phyloP scores from a whole-genome alignment of 2,797 vertebrate species.

The Australoheros facetus region DNA sequence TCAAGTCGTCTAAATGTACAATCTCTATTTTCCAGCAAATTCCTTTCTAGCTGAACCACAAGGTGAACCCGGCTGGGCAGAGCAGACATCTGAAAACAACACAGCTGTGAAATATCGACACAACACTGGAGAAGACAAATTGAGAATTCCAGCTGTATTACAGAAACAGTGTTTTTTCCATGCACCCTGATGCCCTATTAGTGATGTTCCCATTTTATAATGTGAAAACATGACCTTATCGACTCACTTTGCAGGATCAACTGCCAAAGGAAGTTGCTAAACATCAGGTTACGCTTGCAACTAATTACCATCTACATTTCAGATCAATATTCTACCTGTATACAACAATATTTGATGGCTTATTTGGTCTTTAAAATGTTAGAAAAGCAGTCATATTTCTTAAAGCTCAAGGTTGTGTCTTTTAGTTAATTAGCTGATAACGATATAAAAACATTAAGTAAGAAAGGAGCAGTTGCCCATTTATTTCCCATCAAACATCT shows the following conservation, averaged over 20 bases:
- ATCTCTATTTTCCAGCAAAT: constrained; percentile 39
- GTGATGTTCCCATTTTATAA: neutral
- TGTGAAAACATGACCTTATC: neutral
- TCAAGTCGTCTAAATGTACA: constrained; percentile 21
- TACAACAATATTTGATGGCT: neutral
- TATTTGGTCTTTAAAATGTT: neutral
- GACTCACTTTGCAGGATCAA: neutral
- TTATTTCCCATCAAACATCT: neutral
- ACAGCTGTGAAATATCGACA: constrained; percentile 7
- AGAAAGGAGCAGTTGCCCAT: neutral
- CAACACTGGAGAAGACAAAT: neutral
- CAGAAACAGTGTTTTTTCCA: neutral
- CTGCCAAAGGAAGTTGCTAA: constrained; percentile 13
- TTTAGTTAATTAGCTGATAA: neutral
- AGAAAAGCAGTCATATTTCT: neutral
- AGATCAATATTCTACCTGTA: neutral
- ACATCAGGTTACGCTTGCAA: neutral
- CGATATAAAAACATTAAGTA: neutral
- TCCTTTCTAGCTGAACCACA: constrained; percentile 28
- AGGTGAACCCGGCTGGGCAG: constrained; percentile 5
- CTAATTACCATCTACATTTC: neutral
- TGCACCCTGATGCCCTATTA: neutral
- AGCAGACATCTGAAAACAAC: constrained; percentile 15
- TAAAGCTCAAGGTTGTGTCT: neutral
- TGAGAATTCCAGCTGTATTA: neutral